Evolutionary conservation across 2,113 vertebrate species (phyloP).

Genomic region (Rhipidura dahli): DNA sequence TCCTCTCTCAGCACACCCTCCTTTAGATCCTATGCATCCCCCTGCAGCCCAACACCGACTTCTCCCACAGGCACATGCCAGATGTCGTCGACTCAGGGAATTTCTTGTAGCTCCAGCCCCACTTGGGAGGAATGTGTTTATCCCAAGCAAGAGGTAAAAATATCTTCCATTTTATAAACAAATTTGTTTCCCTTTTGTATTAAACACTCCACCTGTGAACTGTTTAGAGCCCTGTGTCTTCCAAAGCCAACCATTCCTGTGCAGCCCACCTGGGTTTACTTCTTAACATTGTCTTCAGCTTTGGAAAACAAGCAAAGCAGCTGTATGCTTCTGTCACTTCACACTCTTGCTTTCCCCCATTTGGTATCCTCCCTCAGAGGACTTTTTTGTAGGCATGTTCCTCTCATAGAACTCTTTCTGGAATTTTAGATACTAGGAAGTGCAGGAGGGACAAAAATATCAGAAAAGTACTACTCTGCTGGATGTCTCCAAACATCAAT

Average conservation of each 20-base stretch:
- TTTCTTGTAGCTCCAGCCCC: background rate
- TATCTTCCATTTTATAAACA: background rate
- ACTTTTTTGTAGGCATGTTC: background rate
- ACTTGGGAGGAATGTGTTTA: background rate
- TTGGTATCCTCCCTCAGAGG: background rate
- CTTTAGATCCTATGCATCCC: background rate
- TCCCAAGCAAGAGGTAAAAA: background rate
- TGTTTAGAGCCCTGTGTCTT: background rate
- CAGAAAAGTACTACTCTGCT: background rate
- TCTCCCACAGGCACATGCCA: fast-evolving
- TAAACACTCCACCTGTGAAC: background rate
- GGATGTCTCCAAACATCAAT: background rate
- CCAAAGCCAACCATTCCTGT: background rate
- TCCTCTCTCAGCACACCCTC: background rate
- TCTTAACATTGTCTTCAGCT: background rate
- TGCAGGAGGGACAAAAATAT: background rate
- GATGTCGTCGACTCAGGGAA: background rate
- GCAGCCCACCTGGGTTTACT: background rate
- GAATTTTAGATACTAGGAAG: background rate
- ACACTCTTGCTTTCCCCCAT: background rate
- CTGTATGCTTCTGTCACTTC: background rate
- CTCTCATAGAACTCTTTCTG: background rate
- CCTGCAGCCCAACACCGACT: background rate
- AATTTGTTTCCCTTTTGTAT: background rate
- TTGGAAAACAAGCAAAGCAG: background rate